These are phyloP conservation scores for Oxyscelio sp. DNA, from an alignment of 2,888 invertebrate species.

Conservation along the genomic window DNA sequence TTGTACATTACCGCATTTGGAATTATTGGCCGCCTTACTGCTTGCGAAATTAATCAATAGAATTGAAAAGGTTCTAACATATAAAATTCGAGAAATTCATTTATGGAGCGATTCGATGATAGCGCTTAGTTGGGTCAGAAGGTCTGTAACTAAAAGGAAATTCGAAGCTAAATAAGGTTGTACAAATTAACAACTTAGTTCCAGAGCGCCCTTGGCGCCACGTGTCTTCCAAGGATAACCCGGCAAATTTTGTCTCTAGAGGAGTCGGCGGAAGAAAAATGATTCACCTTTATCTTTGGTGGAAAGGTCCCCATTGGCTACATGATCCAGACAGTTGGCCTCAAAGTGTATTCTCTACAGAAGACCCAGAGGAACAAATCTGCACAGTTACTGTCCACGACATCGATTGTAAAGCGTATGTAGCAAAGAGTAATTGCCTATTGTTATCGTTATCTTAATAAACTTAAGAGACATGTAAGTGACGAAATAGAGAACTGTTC, in stretches of 20 bases:
- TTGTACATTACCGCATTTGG: not conserved
- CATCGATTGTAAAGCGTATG: no score
- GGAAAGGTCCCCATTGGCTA: not conserved
- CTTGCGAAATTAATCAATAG: not conserved
- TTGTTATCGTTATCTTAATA: no score
- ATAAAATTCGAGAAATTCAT: not conserved
- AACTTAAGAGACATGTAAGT: no score
- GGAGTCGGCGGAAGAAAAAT: not conserved
- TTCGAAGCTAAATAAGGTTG: slow-evolving; percentile 2
- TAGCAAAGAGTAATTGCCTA: no score
- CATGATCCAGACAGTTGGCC: no score
- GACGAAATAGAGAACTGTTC: no score
- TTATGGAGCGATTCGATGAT: slow-evolving; percentile 9
- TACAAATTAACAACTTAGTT: not conserved
- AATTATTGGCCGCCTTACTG: not conserved
- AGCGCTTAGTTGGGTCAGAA: slow-evolving; percentile 1
- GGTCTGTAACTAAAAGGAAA: not conserved
- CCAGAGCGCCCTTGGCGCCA: not conserved
- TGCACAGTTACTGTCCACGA: no score
- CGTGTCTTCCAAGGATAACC: not conserved
- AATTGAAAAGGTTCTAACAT: not conserved
- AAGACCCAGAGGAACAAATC: no score
- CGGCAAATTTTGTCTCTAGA: not conserved
- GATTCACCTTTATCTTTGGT: slow-evolving; percentile 1
- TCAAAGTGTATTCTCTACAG: no score